Evolutionary conservation across 2,888 invertebrate species (phyloP), one percentile per base, ranked within the genome.

Genomic region (Scaptodrosophila latifasciaeformis): DNA sequence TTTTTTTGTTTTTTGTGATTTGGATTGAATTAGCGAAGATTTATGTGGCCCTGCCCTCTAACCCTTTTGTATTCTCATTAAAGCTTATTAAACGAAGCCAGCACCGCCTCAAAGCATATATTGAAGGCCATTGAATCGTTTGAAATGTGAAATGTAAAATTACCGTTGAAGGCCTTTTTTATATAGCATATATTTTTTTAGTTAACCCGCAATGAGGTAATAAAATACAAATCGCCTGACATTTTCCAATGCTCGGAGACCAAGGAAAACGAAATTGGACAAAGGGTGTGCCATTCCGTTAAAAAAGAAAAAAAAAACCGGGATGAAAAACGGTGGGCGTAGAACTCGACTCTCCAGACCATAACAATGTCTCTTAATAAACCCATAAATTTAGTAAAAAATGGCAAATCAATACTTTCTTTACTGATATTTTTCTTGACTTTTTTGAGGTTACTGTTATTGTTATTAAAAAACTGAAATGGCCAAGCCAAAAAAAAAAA

Each of bases 301-400:
- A 3, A 24, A 43, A 27, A 24, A 43, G 29, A 27, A 18, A 43
- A 43, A 10, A 35, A n/a, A n/a, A n/a, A n/a, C 10, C 10, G 12
- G 19, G 1, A 44, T 17, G 18, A 9, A 2, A 39, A 6, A 10
- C 2, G 5, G 10, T 10, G 18, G 15, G 19, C 13, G 6, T 13
- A 15, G 13, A 19, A 10, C 19, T 40, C n/a, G n/a, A n/a, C n/a
- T n/a, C n/a, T n/a, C 27, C 35, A 34, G 18, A 17, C 15, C 34
- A 62, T 35, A 58, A 62, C 50, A 60, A 68, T 48, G 62, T 40
- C 42, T 62, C 63, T 61, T 74, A 64, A 77, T 71, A 78, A 77
- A 70, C 65, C 67, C 75, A 79, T 78, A 78, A 78, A 78, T 79
- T 75, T 63, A 55, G 62, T 67, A 60, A 72, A 79, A 67, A 77